phyloP scores from a whole-genome alignment of 2,797 vertebrate genomes.

The Bovichtus diacanthus region DNA sequence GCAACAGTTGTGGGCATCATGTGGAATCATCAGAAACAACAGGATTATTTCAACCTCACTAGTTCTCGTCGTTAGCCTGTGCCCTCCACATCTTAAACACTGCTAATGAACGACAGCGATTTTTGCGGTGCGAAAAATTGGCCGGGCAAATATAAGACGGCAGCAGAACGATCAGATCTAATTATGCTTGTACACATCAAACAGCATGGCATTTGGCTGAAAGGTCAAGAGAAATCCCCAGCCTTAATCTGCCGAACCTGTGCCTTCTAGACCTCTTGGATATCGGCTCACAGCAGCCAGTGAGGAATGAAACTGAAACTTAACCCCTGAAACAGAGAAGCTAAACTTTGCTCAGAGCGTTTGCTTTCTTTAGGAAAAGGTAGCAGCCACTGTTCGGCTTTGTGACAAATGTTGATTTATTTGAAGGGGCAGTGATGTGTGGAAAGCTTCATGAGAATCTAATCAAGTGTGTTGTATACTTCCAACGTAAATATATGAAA shows the following conservation, averaged over 20 bases:
- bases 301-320: conserved; percentile 24
- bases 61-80: conserved; percentile 78
- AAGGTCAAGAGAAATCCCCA: conserved; percentile 86
- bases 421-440: conserved; percentile 1
- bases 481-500: not conserved
- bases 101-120: conserved; percentile 75
- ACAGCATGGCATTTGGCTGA: conserved; percentile 81
- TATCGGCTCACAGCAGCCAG: conserved; percentile 30
- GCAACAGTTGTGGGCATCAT: conserved; percentile 69
- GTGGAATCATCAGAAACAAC: conserved; percentile 53
- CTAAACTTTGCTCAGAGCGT: conserved; percentile 3
- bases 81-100: conserved; percentile 80
- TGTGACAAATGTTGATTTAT: conserved; percentile 23
- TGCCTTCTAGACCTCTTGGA: conserved; percentile 55
- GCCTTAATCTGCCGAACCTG: conserved; percentile 78
- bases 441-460: conserved; percentile 2
- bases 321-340: not conserved
- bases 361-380: not conserved
- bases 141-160: conserved; percentile 64
- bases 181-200: conserved; percentile 80
- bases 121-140: conserved; percentile 33
- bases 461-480: not conserved
- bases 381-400: conserved; percentile 1
- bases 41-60: conserved; percentile 49
- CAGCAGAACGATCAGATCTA: conserved; percentile 71